Evolutionary conservation across 2,888 invertebrate species (phyloP), one percentile per base, ranked within the genome.

Genomic region (Epirrita christyi): DNA sequence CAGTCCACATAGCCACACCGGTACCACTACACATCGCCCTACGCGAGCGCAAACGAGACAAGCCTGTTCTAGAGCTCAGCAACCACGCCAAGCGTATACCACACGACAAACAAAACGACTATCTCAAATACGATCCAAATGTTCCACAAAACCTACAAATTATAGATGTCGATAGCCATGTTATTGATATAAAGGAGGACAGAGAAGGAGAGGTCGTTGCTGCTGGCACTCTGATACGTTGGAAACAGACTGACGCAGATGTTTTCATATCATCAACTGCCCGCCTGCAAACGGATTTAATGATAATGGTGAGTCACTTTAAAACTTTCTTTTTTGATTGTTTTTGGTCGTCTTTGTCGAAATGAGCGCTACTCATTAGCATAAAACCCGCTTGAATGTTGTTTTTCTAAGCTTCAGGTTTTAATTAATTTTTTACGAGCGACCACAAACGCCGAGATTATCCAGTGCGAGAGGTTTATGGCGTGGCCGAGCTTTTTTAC

Each of bases 111-210:
- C 81, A 85, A 54, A 75, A 82, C 66, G 84, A 83, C 59, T 89
- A 91, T 63, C 76, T 90, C 63, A 90, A 88, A 70, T 91, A 91
- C 68, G 90, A 91, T 37, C 86, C 87, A 0, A 85, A 78, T 47
- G 86, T 86, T 21, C 91, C 91, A 0, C 88, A 89, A 66, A 92
- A 90, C 57, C 66, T 91, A n/a, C 88, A 86, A 61, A 90, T 92
- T 21, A 75, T 91, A 34, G 87, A 91, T 66, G 82, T 91, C 10
- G 86, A 90, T 61, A 88, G 78, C 60, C 83, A 89, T 43, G 82
- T 90, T 4, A 87, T 88, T 63, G 87, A 90, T 62, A 85, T 88
- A 40, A 88, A 85, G 60, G 90, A 90, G 58, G 82, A 74, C 9
- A 54, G 77, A 72, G 87, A 88, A 58, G 92, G 92, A 0, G 76